Conservation (phyloP, 37 sponge, comb jelly and placozoan genomes). For the Aplysina aerophoba region DNA sequence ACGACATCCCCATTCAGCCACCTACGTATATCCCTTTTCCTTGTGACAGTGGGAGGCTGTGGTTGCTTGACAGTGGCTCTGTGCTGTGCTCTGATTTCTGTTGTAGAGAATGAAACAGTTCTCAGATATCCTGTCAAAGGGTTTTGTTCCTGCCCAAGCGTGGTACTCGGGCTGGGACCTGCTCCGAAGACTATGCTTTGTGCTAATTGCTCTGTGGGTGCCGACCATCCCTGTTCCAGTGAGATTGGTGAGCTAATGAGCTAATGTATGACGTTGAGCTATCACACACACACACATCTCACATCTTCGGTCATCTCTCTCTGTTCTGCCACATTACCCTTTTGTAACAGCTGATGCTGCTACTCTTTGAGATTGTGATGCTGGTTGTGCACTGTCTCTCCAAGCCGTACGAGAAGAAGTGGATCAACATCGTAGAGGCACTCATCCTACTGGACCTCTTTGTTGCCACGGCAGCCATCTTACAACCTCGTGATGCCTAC, state of each 20-base stretch:
- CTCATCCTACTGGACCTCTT: constrained; percentile 59
- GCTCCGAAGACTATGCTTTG: constrained; percentile 62
- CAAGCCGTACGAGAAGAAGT: constrained; percentile 64
- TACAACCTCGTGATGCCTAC: constrained; percentile 50
- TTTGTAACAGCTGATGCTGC: neutral
- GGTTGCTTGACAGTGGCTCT: neutral
- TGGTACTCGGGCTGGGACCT: constrained; percentile 82
- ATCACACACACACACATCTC: neutral
- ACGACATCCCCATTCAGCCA: too few species aligned
- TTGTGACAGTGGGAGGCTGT: too few species aligned
- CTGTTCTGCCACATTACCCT: neutral
- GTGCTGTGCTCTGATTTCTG: neutral
- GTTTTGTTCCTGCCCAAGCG: constrained; percentile 46
- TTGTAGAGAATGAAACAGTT: constrained; percentile 66
- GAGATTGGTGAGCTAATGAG: constrained; percentile 1
- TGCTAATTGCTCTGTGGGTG: constrained; percentile 46
- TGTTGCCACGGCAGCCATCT: constrained; percentile 61
- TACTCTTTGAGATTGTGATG: constrained; percentile 22
- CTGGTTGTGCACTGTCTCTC: constrained; percentile 59
- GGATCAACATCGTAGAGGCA: constrained; percentile 65
- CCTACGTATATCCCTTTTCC: too few species aligned
- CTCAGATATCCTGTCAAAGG: constrained; percentile 70
- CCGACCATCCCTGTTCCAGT: neutral
- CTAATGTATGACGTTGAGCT: neutral
- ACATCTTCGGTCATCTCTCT: neutral